These are phyloP conservation scores for Calyptomena viridis DNA, from an alignment of 2,113 vertebrate species.

Conservation along the genomic window DNA sequence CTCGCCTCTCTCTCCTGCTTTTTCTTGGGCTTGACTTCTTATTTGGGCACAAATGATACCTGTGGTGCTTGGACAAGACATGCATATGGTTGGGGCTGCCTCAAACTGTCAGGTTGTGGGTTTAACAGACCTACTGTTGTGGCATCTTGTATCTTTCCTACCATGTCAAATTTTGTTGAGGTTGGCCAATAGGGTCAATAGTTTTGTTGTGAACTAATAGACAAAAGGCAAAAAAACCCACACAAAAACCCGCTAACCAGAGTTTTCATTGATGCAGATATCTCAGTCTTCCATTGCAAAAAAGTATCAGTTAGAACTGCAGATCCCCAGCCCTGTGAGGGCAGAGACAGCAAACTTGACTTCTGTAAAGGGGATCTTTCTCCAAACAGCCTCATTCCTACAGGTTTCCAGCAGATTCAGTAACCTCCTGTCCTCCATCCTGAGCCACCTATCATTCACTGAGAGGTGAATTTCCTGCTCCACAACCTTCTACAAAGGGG, in stretches of 20 bases:
- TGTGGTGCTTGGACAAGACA: neutral
- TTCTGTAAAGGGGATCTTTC: neutral
- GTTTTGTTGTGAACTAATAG: neutral
- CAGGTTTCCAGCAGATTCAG: neutral
- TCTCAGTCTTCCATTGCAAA: neutral
- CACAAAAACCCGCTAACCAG: rapidly evolving
- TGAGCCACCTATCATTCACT: neutral
- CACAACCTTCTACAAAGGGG: neutral
- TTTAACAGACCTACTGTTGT: neutral
- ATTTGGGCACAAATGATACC: neutral
- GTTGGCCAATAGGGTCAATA: neutral
- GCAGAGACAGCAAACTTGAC: neutral
- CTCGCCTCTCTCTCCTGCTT: neutral
- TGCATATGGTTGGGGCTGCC: rapidly evolving
- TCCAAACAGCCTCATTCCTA: neutral
- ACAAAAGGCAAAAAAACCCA: neutral
- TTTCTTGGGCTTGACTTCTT: neutral
- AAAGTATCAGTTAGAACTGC: neutral
- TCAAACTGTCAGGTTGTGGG: neutral
- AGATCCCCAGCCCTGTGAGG: neutral
- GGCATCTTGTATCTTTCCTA: neutral
- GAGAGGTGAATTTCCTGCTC: rapidly evolving
- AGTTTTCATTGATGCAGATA: neutral
- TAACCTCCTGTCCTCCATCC: neutral
- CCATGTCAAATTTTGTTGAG: neutral